Percentiles rank a stretch among this genome's conserved stretches.
Evolutionary conservation across 2,888 invertebrate genomes (phyloP).

Genomic region (Drosophila atroscutellata): DNA sequence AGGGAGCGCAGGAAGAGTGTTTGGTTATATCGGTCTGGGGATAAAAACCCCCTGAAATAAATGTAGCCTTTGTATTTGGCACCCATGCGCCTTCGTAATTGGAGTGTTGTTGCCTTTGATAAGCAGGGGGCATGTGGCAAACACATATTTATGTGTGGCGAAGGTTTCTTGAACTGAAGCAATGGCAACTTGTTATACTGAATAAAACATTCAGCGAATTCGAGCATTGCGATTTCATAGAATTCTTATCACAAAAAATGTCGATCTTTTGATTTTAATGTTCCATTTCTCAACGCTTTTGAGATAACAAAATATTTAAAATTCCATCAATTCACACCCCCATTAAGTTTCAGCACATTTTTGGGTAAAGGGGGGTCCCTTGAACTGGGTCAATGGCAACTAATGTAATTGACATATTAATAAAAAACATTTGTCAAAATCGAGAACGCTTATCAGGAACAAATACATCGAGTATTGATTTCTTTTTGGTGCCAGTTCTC

Average conservation of each 20-base stretch:
- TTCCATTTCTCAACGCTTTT: not conserved
- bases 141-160: conserved; percentile 14
- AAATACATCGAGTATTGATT: not conserved
- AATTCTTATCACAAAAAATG: conserved; percentile 10
- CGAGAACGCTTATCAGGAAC: not conserved
- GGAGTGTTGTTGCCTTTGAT: conserved; percentile 45
- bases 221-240: not conserved
- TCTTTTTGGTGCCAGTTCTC: not conserved
- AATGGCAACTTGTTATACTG: conserved; percentile 16
- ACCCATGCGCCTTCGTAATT: conserved; percentile 26
- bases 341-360: conserved; percentile 12
- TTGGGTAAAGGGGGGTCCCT: not conserved
- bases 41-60: conserved; percentile 13
- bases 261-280: not conserved
- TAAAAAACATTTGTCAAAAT: not conserved
- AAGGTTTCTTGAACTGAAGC: conserved; percentile 4
- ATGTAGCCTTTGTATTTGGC: conserved; percentile 17
- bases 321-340: conserved; percentile 22
- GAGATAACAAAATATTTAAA: not conserved
- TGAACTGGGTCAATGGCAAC: not conserved
- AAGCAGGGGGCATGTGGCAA: conserved; percentile 18
- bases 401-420: not conserved
- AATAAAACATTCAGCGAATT: conserved; percentile 25
- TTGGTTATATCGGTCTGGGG: not conserved
- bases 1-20: not conserved